A percentile compares a stretch with the other conserved stretches of the same genome.
Evolutionary conservation across 92 coral and sea anemone genomes (phyloP).

Genomic region (Montipora capitata): DNA sequence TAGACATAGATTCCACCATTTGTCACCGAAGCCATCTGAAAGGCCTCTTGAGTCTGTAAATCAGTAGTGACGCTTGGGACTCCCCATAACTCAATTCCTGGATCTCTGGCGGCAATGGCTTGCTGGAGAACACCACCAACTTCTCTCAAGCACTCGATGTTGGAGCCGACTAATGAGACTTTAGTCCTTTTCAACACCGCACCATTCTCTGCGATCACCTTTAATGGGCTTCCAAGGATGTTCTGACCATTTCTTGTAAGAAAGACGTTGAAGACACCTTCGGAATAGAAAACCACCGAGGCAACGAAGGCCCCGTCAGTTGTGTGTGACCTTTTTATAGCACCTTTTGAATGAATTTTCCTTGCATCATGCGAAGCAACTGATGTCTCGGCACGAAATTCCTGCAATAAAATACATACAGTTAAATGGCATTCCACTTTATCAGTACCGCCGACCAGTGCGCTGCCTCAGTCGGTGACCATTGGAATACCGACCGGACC

Average conservation of each 20-base stretch:
- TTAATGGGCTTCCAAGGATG: conserved; percentile 69
- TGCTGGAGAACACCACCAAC: conserved; percentile 75
- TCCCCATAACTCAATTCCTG: conserved; percentile 74
- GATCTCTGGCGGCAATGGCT: conserved; percentile 17
- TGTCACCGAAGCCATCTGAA: conserved; percentile 72
- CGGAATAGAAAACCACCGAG: conserved; percentile 60
- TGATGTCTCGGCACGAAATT: conserved; percentile 73
- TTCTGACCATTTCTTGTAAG: conserved; percentile 59
- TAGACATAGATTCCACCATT: conserved; percentile 73
- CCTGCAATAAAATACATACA: conserved; percentile 34
- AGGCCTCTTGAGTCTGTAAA: conserved; percentile 47
- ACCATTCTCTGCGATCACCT: conserved; percentile 66
- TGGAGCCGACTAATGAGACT: conserved; percentile 69
- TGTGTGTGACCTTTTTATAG: conserved; percentile 10
- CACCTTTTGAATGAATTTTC: conserved; percentile 59
- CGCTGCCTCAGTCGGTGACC: too few relatives aligned
- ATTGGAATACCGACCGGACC: too few relatives aligned
- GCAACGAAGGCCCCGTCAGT: conserved; percentile 10
- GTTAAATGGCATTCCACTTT: background rate
- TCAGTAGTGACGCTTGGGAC: conserved; percentile 56
- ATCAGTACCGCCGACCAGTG: background rate
- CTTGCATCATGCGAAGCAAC: conserved; percentile 1
- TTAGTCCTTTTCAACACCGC: conserved; percentile 55
- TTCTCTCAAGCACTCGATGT: conserved; percentile 55
- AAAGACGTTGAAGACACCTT: conserved; percentile 61